These are phyloP conservation scores for Pyralis farinalis DNA, from an alignment of 2,888 invertebrate genomes.

Conservation along the genomic window DNA sequence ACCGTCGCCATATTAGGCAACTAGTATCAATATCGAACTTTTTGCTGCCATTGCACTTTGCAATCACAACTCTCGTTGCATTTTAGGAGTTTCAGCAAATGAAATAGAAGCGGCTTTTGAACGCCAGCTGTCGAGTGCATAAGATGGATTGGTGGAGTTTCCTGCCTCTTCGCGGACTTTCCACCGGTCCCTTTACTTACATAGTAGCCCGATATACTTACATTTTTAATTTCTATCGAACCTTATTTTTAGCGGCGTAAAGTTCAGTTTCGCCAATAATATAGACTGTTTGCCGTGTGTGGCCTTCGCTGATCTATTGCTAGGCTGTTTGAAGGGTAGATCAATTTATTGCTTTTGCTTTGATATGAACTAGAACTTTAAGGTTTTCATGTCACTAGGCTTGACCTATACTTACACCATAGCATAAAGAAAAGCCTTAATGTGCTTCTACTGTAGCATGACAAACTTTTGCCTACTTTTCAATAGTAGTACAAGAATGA, in stretches of 20 bases:
- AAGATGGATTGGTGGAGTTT: constrained; percentile 45
- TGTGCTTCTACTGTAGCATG: too few species aligned
- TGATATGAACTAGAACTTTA: constrained; percentile 5
- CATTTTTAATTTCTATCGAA: constrained; percentile 12
- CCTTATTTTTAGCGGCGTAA: constrained; percentile 12
- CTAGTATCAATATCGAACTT: constrained; percentile 30
- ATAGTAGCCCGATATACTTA: constrained; percentile 27
- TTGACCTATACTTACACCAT: too few species aligned
- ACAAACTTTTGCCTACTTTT: too few species aligned
- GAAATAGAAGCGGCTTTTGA: constrained; percentile 5
- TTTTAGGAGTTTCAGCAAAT: background rate
- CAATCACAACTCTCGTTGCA: constrained; percentile 1
- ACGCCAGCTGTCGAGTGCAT: background rate
- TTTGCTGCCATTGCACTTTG: constrained; percentile 24
- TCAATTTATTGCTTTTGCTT: constrained; percentile 12
- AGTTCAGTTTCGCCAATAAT: constrained; percentile 13
- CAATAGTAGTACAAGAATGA: too few species aligned
- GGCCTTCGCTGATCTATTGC: constrained; percentile 18
- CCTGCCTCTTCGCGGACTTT: constrained; percentile 40
- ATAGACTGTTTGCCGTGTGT: constrained; percentile 15
- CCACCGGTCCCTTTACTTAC: constrained; percentile 45
- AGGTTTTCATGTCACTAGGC: constrained; percentile 7
- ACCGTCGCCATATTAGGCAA: constrained; percentile 26
- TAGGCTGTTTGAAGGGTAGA: constrained; percentile 14
- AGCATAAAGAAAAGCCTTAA: too few species aligned